Percentiles rank a stretch among this genome's conserved stretches.
Conservation (phyloP, 2,797 vertebrate species). For the Eulemur coronatus region DNA sequence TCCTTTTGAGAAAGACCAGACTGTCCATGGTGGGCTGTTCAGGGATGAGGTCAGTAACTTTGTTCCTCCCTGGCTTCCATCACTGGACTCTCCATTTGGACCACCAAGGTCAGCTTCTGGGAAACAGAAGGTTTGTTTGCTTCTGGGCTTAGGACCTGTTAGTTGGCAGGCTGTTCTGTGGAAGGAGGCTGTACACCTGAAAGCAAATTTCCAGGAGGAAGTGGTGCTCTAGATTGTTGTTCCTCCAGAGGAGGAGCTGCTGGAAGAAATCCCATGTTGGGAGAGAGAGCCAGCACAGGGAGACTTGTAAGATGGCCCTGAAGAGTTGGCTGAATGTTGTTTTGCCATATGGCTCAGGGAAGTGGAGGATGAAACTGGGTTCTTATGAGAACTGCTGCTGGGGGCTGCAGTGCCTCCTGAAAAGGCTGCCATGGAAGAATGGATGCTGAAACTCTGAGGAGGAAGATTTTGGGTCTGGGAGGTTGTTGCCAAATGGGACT, state of each 20-base stretch:
- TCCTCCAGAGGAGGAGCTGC: slow-evolving; percentile 70
- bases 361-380: slow-evolving; percentile 42
- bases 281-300: slow-evolving; percentile 75
- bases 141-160: slow-evolving; percentile 10
- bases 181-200: slow-evolving; percentile 22
- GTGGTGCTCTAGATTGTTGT: slow-evolving; percentile 74
- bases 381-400: slow-evolving; percentile 70
- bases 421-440: slow-evolving; percentile 53
- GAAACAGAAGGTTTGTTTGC: slow-evolving; percentile 77
- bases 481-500: slow-evolving; percentile 74
- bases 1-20: not conserved
- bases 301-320: slow-evolving; percentile 76
- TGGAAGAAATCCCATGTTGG: slow-evolving; percentile 72
- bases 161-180: slow-evolving; percentile 28
- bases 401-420: slow-evolving; percentile 54
- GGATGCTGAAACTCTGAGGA: slow-evolving; percentile 77
- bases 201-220: slow-evolving; percentile 59
- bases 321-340: slow-evolving; percentile 52
- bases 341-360: slow-evolving; percentile 76
- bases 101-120: slow-evolving; percentile 85
- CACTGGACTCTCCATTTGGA: slow-evolving; percentile 80
- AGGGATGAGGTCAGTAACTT: slow-evolving; percentile 84
- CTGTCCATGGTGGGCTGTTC: slow-evolving; percentile 78
- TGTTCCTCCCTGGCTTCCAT: slow-evolving; percentile 84
- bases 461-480: slow-evolving; percentile 76